Conservation (phyloP, 2,888 invertebrate genomes). For the Sarcophaga caerulescens region DNA sequence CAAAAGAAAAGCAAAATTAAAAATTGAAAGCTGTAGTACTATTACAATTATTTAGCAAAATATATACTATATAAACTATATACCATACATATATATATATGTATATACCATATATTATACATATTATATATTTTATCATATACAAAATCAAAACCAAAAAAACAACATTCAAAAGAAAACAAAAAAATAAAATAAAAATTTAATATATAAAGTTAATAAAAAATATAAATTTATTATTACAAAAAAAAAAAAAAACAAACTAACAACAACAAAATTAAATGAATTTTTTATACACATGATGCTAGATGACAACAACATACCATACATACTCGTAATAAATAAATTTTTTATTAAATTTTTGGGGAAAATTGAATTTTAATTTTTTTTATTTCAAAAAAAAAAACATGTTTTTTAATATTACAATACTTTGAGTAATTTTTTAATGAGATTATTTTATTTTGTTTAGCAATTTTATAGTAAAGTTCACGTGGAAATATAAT, state of each 20-base stretch:
- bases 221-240: background rate
- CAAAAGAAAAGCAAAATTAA: slow-evolving; percentile 27
- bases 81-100: slow-evolving; percentile 5
- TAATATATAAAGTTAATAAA: slow-evolving; percentile 19
- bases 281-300: slow-evolving; percentile 60
- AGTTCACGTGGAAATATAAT: no score
- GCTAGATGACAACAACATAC: slow-evolving; percentile 17
- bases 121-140: slow-evolving; percentile 64
- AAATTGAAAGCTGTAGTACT: slow-evolving; percentile 67
- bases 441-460: background rate
- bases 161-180: slow-evolving; percentile 50
- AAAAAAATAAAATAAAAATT: slow-evolving; percentile 64
- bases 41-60: slow-evolving; percentile 70
- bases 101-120: slow-evolving; percentile 25
- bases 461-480: no score
- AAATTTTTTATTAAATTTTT: no score
- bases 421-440: background rate
- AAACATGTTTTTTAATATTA: no score
- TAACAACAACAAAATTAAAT: slow-evolving; percentile 48
- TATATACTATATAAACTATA: slow-evolving; percentile 61
- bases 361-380: slow-evolving; percentile 3
- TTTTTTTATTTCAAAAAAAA: no score
- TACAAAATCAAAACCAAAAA: slow-evolving; percentile 41
- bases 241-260: no score
- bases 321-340: no score